These are phyloP conservation scores for Parasteatoda tepidariorum DNA, from an alignment of 1,140 invertebrate genomes.

Conservation along the genomic window DNA sequence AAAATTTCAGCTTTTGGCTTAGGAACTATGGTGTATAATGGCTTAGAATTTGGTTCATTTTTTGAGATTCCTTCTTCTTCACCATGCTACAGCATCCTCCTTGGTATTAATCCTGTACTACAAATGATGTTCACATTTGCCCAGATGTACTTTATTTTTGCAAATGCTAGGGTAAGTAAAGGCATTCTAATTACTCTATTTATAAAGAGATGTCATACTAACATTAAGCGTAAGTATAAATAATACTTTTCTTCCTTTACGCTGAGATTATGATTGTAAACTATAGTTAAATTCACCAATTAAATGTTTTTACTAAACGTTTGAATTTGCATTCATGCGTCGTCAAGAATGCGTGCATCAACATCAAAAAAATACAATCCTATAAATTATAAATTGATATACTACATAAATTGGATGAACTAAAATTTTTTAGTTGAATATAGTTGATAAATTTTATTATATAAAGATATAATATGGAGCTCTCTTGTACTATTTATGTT, in stretches of 20 bases:
- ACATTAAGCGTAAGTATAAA: background rate
- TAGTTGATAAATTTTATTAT: too few species aligned
- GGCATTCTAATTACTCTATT: too few species aligned
- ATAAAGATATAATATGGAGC: too few species aligned
- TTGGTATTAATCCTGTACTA: slow-evolving; percentile 83
- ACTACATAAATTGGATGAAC: too few species aligned
- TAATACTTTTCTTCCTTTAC: background rate
- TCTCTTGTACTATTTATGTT: too few species aligned
- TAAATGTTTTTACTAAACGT: too few species aligned
- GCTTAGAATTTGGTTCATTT: slow-evolving; percentile 92
- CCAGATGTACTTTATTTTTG: slow-evolving; percentile 99
- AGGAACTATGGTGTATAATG: slow-evolving; percentile 97
- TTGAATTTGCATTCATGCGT: too few species aligned
- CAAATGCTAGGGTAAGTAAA: slow-evolving; percentile 91
- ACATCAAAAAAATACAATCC: too few species aligned
- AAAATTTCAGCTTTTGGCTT: slow-evolving; percentile 85
- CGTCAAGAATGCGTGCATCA: too few species aligned
- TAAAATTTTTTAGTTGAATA: too few species aligned
- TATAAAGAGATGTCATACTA: background rate
- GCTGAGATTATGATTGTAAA: background rate
- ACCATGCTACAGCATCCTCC: slow-evolving; percentile 88
- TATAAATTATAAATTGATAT: too few species aligned
- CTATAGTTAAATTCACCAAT: too few species aligned
- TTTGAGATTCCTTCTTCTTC: slow-evolving; percentile 91
- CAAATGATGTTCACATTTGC: slow-evolving; percentile 98